Evolutionary conservation across 1,140 invertebrate species (phyloP).

Genomic region (Chrysoperla carnea): DNA sequence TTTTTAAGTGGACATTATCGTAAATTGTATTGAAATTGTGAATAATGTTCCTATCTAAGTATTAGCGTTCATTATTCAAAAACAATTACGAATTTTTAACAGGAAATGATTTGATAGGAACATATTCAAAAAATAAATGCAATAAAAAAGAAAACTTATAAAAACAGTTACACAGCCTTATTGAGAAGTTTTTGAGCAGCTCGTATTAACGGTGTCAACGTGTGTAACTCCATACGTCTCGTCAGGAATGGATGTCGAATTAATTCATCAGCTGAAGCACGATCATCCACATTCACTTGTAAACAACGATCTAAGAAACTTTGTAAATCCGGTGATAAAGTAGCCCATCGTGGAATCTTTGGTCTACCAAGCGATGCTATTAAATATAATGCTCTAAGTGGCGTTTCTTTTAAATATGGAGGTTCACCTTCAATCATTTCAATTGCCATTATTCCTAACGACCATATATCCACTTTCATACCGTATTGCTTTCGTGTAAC

Average conservation of each 20-base stretch:
- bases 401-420: conserved; percentile 88
- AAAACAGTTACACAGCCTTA: conserved; percentile 23
- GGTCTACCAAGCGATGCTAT: conserved; percentile 93
- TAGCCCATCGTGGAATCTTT: conserved; percentile 68
- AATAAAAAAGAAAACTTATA: too few relatives aligned
- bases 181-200: conserved; percentile 68
- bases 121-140: too few relatives aligned
- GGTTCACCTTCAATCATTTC: conserved; percentile 98
- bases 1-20: too few relatives aligned
- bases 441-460: conserved; percentile 91
- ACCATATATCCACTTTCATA: conserved; percentile 93
- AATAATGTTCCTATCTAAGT: too few relatives aligned
- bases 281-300: conserved; percentile 77
- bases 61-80: too few relatives aligned
- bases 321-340: conserved; percentile 53
- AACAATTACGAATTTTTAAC: too few relatives aligned
- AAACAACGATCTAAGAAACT: conserved; percentile 84
- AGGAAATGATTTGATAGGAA: too few relatives aligned
- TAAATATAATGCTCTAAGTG: conserved; percentile 82
- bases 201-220: conserved; percentile 77
- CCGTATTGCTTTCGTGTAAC: conserved; percentile 69
- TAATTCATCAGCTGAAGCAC: conserved; percentile 70
- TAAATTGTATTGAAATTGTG: too few relatives aligned
- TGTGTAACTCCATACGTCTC: conserved; percentile 65
- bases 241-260: conserved; percentile 78